Evolutionary conservation across 2,113 vertebrate genomes (phyloP), one percentile per base, ranked within the genome.

Genomic region (Lathamus discolor): DNA sequence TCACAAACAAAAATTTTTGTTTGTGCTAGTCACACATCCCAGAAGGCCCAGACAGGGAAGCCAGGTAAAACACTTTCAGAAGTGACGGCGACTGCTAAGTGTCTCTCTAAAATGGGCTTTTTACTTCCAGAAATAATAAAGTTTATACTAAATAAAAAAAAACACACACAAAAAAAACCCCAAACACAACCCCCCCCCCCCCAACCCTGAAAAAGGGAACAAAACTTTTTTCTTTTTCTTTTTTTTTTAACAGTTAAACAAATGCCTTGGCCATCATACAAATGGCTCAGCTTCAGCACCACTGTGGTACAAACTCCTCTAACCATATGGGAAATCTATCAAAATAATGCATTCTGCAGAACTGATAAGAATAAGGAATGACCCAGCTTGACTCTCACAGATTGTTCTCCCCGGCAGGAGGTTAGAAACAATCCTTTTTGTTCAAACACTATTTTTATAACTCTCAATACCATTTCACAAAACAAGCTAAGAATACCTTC

Each of bases 321-420:
- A 82, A 57, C 80, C 93, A 95, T 88, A 91, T 76, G 96, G 92
- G 80, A 95, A 72, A 94, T n/a, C 83, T 78, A 95, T 93, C 77
- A 88, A 83, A 90, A 92, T 61, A 93, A 92, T 7, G 72, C 43
- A 19, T 81, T 83, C 83, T 81, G 83, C 92, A 92, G 92, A 92
- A 67, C 61, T 35, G 84, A 87, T 93, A 93, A 93, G 84, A 83
- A 37, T 44, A 79, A 91, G 64, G 83, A 95, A 90, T 9, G 55
- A 80, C 85, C 85, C 78, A 70, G 75, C 59, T 39, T 49, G 59
- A 39, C 72, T 92, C 54, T 63, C 73, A 55, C 54, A 75, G 81
- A 84, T 29, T 90, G 90, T 28, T 85, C 83, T 88, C 85, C 76
- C 92, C 41, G 51, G 55, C 79, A 93, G 68, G 61, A 80, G 93